These are phyloP conservation scores for Rhingia campestris DNA, from an alignment of 2,888 invertebrate species.

Conservation along the genomic window DNA sequence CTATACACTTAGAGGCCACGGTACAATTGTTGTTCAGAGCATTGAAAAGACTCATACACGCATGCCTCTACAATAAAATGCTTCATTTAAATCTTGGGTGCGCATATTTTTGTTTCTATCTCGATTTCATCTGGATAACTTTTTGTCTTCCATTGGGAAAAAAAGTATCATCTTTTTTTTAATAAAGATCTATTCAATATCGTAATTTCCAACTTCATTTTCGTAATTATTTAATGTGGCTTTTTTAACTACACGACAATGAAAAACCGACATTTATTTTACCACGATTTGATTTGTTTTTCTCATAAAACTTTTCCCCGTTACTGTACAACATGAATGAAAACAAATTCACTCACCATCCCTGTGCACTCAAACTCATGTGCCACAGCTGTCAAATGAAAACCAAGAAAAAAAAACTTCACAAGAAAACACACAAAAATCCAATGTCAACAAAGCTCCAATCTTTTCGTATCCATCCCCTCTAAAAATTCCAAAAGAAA, in stretches of 20 bases:
- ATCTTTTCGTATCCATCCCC: constrained; percentile 21
- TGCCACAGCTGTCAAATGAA: constrained; percentile 44
- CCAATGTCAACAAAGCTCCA: constrained; percentile 64
- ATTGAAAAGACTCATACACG: too few relatives aligned
- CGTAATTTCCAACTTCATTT: too few relatives aligned
- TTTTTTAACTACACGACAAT: background rate
- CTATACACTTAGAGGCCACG: too few relatives aligned
- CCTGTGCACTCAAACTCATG: constrained; percentile 27
- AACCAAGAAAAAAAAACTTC: constrained; percentile 15
- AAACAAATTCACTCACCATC: constrained; percentile 10
- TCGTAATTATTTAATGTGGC: too few relatives aligned
- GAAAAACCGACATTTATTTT: background rate
- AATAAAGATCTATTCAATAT: too few relatives aligned
- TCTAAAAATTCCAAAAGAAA: constrained; percentile 18
- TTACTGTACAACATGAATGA: constrained; percentile 41
- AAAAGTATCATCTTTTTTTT: too few relatives aligned
- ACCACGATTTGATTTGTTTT: background rate
- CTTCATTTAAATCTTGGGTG: too few relatives aligned
- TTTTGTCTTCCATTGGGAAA: too few relatives aligned
- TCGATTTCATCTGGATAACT: too few relatives aligned
- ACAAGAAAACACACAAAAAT: constrained; percentile 40
- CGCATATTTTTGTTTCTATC: too few relatives aligned
- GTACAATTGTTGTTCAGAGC: too few relatives aligned
- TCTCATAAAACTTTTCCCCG: background rate
- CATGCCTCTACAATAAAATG: too few relatives aligned